Percentiles rank a stretch among this genome's conserved stretches.
These are phyloP conservation scores for Papilio helenus DNA, from an alignment of 1,140 invertebrate genomes.

Conservation along the genomic window DNA sequence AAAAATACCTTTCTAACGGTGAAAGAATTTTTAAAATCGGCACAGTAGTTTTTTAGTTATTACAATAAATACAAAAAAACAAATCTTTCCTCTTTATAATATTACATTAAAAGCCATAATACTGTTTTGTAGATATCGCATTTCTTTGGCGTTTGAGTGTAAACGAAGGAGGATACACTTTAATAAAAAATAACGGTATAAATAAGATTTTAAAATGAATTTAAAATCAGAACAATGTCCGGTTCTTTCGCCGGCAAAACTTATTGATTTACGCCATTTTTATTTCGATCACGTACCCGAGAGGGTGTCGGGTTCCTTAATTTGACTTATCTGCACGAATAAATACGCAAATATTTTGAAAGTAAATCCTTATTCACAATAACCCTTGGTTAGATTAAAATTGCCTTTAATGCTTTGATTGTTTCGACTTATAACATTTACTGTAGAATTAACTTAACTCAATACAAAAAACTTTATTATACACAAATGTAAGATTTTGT, in stretches of 20 bases:
- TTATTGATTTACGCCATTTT: conserved; percentile 38
- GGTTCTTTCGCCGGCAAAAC: background rate
- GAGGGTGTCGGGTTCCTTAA: conserved; percentile 29
- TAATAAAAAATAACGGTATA: background rate
- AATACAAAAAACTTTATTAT: background rate
- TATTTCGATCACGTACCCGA: conserved; percentile 26
- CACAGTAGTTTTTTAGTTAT: too few species aligned
- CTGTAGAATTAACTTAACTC: background rate
- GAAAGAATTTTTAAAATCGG: too few species aligned
- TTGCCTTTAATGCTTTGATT: background rate
- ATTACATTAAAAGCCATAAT: too few species aligned
- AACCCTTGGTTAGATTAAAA: conserved; percentile 25
- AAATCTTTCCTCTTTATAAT: too few species aligned
- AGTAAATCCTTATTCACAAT: conserved; percentile 26
- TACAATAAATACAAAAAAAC: too few species aligned
- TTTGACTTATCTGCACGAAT: conserved; percentile 33
- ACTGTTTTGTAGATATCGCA: too few species aligned
- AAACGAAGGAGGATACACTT: too few species aligned
- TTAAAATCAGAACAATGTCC: conserved; percentile 20
- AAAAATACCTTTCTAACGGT: too few species aligned
- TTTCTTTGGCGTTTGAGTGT: too few species aligned
- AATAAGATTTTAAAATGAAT: background rate
- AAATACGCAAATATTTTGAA: conserved; percentile 37
- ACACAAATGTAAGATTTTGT: too few species aligned
- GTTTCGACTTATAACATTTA: background rate